Evolutionary conservation across 2,113 vertebrate genomes (phyloP).

Genomic region (Ahaetulla prasina): DNA sequence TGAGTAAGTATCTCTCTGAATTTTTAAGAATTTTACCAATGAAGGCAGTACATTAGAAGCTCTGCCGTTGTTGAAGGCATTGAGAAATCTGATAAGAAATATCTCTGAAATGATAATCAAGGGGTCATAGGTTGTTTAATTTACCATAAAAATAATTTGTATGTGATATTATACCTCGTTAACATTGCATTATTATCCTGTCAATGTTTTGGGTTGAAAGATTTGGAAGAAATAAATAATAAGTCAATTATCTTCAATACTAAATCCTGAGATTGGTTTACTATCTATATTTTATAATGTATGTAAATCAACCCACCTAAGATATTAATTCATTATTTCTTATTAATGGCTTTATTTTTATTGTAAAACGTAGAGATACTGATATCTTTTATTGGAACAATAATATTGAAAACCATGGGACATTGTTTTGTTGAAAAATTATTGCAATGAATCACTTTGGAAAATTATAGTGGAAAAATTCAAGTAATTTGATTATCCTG

Average conservation of each 20-base stretch:
- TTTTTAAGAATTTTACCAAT: neutral
- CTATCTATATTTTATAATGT: neutral
- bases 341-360: neutral
- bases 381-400: neutral
- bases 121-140: neutral
- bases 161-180: neutral
- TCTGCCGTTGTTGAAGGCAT: neutral
- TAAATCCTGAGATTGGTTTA: neutral
- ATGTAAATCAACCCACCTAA: neutral
- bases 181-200: neutral
- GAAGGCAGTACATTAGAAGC: neutral
- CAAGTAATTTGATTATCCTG: neutral
- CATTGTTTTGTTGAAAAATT: neutral
- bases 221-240: neutral
- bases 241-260: neutral
- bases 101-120: neutral
- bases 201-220: neutral
- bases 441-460: neutral
- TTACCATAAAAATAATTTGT: neutral
- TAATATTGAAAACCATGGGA: neutral
- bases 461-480: neutral
- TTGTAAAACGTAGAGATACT: neutral
- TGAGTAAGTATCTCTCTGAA: neutral
- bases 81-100: neutral
- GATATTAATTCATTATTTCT: neutral